Conservation (phyloP, 2,888 invertebrate genomes). For the Zhuqinia jingwanae region DNA sequence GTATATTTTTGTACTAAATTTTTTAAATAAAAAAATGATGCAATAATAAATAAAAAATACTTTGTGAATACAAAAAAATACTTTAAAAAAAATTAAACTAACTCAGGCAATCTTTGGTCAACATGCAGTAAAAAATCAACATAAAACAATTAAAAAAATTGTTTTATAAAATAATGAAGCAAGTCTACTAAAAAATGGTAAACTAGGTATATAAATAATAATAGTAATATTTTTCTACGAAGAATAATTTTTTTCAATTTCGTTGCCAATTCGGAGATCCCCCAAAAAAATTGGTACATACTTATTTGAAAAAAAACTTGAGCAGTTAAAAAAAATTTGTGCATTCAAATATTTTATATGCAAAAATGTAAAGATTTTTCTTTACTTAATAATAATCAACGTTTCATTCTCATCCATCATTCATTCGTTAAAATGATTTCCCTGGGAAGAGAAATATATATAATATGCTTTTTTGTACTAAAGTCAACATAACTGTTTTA, state of each 20-base stretch:
- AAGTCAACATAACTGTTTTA: background rate
- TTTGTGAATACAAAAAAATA: background rate
- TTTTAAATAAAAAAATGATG: constrained; percentile 23
- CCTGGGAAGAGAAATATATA: too few species aligned
- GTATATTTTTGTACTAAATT: constrained; percentile 25
- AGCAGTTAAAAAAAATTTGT: background rate
- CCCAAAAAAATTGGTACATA: too few species aligned
- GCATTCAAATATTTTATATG: too few species aligned
- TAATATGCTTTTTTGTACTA: background rate
- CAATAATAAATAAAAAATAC: constrained; percentile 41
- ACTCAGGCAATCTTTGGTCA: constrained; percentile 79
- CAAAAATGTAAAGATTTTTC: too few species aligned
- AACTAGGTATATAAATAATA: background rate
- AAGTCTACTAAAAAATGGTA: background rate
- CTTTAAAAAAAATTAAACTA: constrained; percentile 40
- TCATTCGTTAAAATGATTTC: too few species aligned
- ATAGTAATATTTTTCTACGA: background rate
- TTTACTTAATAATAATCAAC: background rate
- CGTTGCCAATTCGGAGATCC: constrained; percentile 19
- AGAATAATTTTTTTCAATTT: background rate
- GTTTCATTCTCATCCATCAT: background rate
- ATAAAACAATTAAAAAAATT: background rate
- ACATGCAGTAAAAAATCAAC: constrained; percentile 74
- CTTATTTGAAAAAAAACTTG: too few species aligned
- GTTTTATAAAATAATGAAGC: constrained; percentile 1